These are phyloP conservation scores for Metridium senile DNA, from an alignment of 92 coral and sea anemone species.

Conservation along the genomic window DNA sequence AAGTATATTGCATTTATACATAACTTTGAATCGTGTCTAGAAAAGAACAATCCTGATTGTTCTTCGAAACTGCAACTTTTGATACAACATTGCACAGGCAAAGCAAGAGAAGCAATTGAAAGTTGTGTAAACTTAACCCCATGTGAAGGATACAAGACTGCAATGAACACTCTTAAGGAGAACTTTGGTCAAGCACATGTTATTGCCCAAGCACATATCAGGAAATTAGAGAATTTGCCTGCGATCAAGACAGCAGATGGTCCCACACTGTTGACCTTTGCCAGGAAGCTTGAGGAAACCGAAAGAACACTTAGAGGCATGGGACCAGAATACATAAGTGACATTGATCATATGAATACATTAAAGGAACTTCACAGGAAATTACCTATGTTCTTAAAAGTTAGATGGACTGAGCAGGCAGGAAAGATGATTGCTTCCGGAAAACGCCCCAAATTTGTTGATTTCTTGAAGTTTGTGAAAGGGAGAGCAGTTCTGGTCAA, in stretches of 20 bases:
- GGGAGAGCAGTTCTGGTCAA: slow-evolving; percentile 64
- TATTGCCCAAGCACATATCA: slow-evolving; percentile 73
- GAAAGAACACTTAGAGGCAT: slow-evolving; percentile 53
- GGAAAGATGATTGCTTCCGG: slow-evolving; percentile 63
- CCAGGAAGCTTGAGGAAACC: slow-evolving; percentile 41
- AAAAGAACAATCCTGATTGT: slow-evolving; percentile 59
- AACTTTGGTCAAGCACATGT: slow-evolving; percentile 81
- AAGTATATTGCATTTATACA: slow-evolving; percentile 69
- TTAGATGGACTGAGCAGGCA: slow-evolving; percentile 71
- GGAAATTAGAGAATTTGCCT: slow-evolving; percentile 53
- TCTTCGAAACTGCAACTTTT: slow-evolving; percentile 65
- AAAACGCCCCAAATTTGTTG: no score
- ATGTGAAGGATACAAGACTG: slow-evolving; percentile 52
- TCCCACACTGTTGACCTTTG: slow-evolving; percentile 63
- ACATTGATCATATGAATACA: slow-evolving; percentile 65
- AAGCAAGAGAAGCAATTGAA: slow-evolving; percentile 62
- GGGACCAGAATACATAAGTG: slow-evolving; percentile 62
- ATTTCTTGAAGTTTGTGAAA: slow-evolving; percentile 59
- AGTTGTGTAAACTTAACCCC: slow-evolving; percentile 64
- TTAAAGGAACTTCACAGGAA: slow-evolving; percentile 50
- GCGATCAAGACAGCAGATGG: slow-evolving; percentile 60
- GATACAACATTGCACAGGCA: slow-evolving; percentile 66
- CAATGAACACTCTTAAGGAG: slow-evolving; percentile 46
- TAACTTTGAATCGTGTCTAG: slow-evolving; percentile 59
- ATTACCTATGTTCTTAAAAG: slow-evolving; percentile 61